Evolutionary conservation across 1,140 invertebrate species (phyloP), one percentile per base, ranked within the genome.

Genomic region (Dufourea novaeangliae): DNA sequence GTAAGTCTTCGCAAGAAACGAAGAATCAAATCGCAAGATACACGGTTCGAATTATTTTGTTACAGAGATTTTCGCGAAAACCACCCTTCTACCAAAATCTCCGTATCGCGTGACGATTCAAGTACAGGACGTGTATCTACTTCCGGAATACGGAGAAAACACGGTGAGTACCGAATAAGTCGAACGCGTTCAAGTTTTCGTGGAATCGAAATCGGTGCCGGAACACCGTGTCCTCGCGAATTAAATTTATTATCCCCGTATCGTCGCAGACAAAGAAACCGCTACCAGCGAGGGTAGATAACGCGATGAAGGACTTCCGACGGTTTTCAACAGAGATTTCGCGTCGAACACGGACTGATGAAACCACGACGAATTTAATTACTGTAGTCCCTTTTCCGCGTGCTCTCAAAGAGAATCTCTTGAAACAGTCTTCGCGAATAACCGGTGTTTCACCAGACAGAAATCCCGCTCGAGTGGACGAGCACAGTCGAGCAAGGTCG

Each of bases 71-170:
- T 86, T 78, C 64, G 84, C 90, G 1, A 88, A 80, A 59, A 92
- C 87, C 3, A 92, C 91, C 34, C 68, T 91, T 0, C 68, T 92
- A 20, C 91, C 92, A n/a, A 89, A 89, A 75, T 92, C 91, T 1
- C 91, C 92, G 8, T 93, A 92, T 80, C 86, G 79, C 61, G 89
- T 93, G n/a, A 75, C 89, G 2, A 80, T 93, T 29, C 92, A 90
- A 81, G 87, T 92, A 0, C 89, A 77, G 22, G 92, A 93, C 70
- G 90, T 89, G 67, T 87, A 88, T 17, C 78, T 93, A 22, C 63
- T 90, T 3, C 79, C 89, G 10, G 86, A 86, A 22, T 79, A 88
- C 37, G 90, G 89, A 20, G 82, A 89, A 32, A 89, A 91, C 80
- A 84, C 88, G 72, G 92, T 92, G 73, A 91, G 86, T 79, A 14